These are phyloP conservation scores for Vespertilio murinus DNA, from an alignment of 2,797 vertebrate species.

Conservation along the genomic window DNA sequence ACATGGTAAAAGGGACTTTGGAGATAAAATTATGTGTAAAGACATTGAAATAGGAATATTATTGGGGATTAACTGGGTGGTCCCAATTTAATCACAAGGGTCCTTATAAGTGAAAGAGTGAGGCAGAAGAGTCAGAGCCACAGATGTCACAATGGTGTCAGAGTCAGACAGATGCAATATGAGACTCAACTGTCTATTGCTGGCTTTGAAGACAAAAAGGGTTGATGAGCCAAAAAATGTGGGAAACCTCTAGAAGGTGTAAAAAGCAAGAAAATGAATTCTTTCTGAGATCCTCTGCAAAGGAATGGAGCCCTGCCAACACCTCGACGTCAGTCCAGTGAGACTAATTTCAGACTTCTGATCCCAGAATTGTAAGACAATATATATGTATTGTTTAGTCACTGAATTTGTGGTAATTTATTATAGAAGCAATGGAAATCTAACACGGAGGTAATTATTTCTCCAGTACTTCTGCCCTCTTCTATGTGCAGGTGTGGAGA, in stretches of 20 bases:
- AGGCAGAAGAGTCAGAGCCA: background rate
- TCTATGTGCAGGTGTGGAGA: background rate
- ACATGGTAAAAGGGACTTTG: background rate
- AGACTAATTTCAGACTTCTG: background rate
- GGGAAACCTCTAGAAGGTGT: background rate
- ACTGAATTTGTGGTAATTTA: background rate
- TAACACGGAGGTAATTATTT: background rate
- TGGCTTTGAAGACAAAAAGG: background rate
- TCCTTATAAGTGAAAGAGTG: background rate
- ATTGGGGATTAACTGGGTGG: background rate
- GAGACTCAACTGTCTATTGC: background rate
- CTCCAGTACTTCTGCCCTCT: background rate
- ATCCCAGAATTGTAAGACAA: background rate
- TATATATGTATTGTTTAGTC: background rate
- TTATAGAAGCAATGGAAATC: background rate
- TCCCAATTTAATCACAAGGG: background rate
- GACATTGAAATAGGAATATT: background rate
- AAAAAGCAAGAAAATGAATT: background rate
- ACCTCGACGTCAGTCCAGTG: background rate
- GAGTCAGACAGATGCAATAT: background rate
- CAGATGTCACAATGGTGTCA: background rate
- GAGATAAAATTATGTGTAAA: background rate
- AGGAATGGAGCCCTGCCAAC: background rate
- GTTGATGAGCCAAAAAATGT: background rate
- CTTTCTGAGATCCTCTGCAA: background rate